A percentile compares a stretch with the other conserved stretches of the same genome.
phyloP scores from a whole-genome alignment of 2,113 vertebrate genomes.

The Spheniscus mendiculus region DNA sequence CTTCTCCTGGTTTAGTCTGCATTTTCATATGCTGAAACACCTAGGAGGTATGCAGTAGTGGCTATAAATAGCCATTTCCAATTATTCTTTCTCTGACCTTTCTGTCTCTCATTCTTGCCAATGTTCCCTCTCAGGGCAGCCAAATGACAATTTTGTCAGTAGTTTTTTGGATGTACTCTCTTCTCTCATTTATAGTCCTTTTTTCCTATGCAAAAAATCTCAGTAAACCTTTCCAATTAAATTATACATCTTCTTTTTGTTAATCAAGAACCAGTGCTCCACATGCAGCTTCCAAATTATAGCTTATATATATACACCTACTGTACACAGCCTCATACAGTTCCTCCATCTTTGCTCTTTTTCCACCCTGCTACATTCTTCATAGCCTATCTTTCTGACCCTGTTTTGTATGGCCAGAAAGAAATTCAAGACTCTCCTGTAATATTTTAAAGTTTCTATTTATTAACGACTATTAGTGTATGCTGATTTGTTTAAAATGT shows the following conservation, averaged over 20 bases:
- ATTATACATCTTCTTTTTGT: neutral
- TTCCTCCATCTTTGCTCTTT: neutral
- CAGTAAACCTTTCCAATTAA: neutral
- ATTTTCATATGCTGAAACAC: slow-evolving; percentile 8
- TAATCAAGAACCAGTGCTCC: neutral
- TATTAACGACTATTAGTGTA: neutral
- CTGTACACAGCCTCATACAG: neutral
- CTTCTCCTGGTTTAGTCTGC: neutral
- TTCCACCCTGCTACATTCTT: neutral
- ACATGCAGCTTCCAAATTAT: neutral
- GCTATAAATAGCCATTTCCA: slow-evolving; percentile 33
- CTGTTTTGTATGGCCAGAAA: neutral
- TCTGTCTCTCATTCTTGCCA: neutral
- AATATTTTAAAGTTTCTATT: neutral
- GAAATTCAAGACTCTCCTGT: neutral
- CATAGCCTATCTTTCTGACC: neutral
- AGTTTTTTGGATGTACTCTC: neutral
- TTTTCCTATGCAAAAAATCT: neutral
- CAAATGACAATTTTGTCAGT: neutral
- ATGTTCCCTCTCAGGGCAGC: neutral
- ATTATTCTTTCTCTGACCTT: slow-evolving; percentile 36
- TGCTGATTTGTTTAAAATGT: neutral
- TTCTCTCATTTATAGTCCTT: neutral
- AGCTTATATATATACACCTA: neutral
- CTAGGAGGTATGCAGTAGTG: neutral